Conservation (phyloP, 2,888 invertebrate species). For the Diaprepes abbreviatus region DNA sequence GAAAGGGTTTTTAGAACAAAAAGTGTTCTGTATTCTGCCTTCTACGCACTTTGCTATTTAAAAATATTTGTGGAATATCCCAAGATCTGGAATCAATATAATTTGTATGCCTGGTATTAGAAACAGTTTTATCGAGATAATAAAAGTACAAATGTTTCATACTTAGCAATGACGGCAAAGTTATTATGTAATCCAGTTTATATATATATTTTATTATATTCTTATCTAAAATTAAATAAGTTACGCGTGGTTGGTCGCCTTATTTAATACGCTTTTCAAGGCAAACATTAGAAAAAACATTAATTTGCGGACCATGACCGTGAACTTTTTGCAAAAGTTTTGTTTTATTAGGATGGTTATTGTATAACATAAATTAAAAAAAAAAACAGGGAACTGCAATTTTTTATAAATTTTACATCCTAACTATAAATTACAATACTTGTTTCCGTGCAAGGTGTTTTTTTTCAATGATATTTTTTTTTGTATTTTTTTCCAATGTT, state of each 20-base stretch:
- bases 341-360: neutral
- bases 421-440: neutral
- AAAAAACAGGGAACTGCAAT: neutral
- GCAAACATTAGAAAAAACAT: neutral
- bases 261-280: constrained; percentile 6
- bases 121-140: too few species aligned
- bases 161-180: too few species aligned
- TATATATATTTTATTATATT: neutral
- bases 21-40: too few species aligned
- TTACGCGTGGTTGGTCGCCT: neutral
- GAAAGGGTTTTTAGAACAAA: too few species aligned
- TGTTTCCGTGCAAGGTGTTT: neutral
- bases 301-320: constrained; percentile 5
- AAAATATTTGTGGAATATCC: too few species aligned
- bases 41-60: too few species aligned
- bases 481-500: too few species aligned
- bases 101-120: too few species aligned
- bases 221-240: neutral
- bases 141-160: too few species aligned
- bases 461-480: too few species aligned
- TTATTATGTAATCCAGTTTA: neutral
- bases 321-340: constrained; percentile 6
- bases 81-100: too few species aligned
- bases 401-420: neutral
- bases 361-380: neutral